A percentile compares a stretch with the other conserved stretches of the same genome.
Evolutionary conservation across 2,888 invertebrate genomes (phyloP).

Genomic region (Andrena camellia): DNA sequence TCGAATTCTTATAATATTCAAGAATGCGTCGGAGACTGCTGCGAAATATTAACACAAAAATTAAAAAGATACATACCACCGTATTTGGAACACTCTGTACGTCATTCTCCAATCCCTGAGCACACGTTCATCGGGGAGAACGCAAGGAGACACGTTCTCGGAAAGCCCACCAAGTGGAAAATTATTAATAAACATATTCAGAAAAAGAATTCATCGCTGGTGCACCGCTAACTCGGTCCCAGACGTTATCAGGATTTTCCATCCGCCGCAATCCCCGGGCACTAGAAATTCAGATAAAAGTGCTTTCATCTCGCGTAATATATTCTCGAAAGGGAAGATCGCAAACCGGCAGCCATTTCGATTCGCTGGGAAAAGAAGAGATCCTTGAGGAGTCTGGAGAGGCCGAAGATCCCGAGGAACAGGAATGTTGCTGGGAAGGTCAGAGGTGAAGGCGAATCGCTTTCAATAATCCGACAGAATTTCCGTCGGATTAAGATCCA

Average conservation of each 20-base stretch:
- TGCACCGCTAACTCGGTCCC: conserved; percentile 30
- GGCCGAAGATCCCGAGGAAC: conserved; percentile 35
- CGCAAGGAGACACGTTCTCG: not conserved
- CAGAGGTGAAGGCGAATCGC: conserved; percentile 63
- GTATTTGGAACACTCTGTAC: not conserved
- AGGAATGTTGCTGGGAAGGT: conserved; percentile 60
- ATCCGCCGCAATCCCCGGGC: conserved; percentile 21
- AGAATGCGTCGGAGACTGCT: not conserved
- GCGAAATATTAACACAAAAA: not conserved
- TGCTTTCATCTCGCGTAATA: conserved; percentile 58
- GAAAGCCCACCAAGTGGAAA: conserved; percentile 7
- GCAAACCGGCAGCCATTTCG: conserved; percentile 49
- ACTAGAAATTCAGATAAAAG: conserved; percentile 60
- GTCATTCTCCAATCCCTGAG: not conserved
- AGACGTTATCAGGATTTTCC: conserved; percentile 47
- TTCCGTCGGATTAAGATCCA: conserved; percentile 43
- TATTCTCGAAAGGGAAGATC: conserved; percentile 49
- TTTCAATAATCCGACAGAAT: conserved; percentile 59
- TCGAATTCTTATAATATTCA: too few species aligned
- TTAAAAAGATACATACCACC: not conserved
- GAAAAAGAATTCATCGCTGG: conserved; percentile 21
- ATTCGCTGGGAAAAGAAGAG: conserved; percentile 43
- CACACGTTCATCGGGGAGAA: not conserved
- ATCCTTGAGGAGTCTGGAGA: conserved; percentile 36
- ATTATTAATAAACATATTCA: conserved; percentile 55